Evolutionary conservation across 1,140 invertebrate species (phyloP).

Genomic region (Drosophila yakuba): DNA sequence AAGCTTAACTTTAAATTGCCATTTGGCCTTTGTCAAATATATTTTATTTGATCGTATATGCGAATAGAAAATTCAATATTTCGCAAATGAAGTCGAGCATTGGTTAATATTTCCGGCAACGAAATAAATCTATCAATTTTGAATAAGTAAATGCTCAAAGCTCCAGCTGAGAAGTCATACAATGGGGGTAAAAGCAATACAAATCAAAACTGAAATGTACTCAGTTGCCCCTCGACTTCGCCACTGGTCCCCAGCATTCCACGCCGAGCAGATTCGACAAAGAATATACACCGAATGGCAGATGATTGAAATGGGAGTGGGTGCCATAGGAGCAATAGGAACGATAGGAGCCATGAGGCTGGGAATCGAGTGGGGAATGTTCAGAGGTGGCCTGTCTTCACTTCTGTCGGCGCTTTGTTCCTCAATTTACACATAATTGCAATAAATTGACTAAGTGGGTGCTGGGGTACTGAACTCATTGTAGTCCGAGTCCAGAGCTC

Average conservation of each 20-base stretch:
- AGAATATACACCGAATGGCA: neutral
- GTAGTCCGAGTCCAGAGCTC: slow-evolving; percentile 16
- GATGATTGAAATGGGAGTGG: slow-evolving; percentile 17
- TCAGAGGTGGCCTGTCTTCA: neutral
- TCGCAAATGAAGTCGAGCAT: neutral
- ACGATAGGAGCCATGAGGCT: neutral
- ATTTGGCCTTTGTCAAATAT: too few relatives aligned
- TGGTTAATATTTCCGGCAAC: neutral
- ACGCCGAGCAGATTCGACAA: neutral
- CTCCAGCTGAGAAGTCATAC: neutral
- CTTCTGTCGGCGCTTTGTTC: slow-evolving; percentile 67
- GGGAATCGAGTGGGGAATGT: slow-evolving; percentile 5
- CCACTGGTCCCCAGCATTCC: slow-evolving; percentile 9
- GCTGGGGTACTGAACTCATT: slow-evolving; percentile 44
- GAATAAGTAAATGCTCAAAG: neutral
- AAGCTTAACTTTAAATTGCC: too few relatives aligned
- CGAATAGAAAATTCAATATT: neutral
- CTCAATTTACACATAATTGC: slow-evolving; percentile 81
- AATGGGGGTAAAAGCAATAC: neutral
- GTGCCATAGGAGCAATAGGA: neutral
- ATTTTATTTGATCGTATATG: too few relatives aligned
- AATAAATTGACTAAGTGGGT: slow-evolving; percentile 71
- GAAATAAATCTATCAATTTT: neutral
- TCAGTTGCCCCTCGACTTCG: neutral
- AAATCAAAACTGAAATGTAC: neutral